These are phyloP conservation scores for Ephestia elutella DNA, from an alignment of 1,140 invertebrate genomes.

Conservation along the genomic window DNA sequence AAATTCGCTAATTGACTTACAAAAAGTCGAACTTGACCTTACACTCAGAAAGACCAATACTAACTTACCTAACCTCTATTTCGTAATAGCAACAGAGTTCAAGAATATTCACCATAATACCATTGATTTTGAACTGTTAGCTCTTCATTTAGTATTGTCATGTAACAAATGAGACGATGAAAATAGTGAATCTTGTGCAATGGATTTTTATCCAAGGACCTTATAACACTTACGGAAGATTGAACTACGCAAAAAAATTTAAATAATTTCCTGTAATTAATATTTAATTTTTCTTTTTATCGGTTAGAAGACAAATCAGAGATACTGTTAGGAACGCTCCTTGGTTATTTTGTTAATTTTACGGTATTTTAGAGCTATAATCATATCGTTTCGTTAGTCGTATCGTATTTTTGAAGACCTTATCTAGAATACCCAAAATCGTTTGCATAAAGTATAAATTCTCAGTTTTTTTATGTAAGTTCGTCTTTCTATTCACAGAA, in stretches of 20 bases:
- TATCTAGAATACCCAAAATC: too few species aligned
- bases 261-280: too few species aligned
- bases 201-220: constrained; percentile 13
- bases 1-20: constrained; percentile 39
- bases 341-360: too few species aligned
- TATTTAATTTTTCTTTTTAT: too few species aligned
- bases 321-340: too few species aligned
- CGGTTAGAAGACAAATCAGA: too few species aligned
- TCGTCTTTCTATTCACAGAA: too few species aligned
- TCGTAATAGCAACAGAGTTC: neutral
- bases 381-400: too few species aligned
- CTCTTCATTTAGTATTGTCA: neutral
- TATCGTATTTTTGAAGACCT: too few species aligned
- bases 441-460: too few species aligned
- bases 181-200: neutral
- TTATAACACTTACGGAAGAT: neutral
- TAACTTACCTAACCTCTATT: neutral
- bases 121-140: neutral
- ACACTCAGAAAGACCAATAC: constrained; percentile 13
- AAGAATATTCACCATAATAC: neutral
- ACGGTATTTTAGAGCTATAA: too few species aligned
- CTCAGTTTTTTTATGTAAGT: too few species aligned
- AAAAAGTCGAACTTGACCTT: constrained; percentile 36
- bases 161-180: neutral
- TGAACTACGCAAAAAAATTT: constrained; percentile 4